Evolutionary conservation across 2,113 vertebrate species (phyloP).

Genomic region (Seriola aureovittata): DNA sequence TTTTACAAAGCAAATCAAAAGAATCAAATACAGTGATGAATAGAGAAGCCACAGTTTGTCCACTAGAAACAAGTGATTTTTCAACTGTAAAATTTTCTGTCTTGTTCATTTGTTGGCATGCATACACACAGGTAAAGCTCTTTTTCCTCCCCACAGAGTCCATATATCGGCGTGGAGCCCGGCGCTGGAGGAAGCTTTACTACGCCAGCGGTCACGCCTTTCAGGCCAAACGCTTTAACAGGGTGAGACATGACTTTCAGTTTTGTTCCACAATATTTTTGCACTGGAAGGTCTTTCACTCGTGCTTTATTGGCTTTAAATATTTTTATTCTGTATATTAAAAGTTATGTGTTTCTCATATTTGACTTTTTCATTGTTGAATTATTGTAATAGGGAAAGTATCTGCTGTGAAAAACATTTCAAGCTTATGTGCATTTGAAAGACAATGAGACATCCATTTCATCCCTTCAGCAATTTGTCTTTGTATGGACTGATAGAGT

Average conservation of each 20-base stretch:
- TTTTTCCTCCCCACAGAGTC: constrained; percentile 87
- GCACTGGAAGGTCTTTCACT: neutral
- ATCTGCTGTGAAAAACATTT: neutral
- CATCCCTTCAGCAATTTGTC: neutral
- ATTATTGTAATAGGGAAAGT: neutral
- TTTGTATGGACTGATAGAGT: neutral
- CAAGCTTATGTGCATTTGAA: neutral
- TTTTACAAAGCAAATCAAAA: no score
- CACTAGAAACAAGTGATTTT: no score
- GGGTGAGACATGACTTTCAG: constrained; percentile 82
- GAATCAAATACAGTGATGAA: no score
- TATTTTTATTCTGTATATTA: neutral
- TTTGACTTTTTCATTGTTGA: neutral
- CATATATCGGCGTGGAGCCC: constrained; percentile 97
- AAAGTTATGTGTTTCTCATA: neutral
- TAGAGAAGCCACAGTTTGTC: no score
- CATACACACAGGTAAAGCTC: neutral
- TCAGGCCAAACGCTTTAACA: constrained; percentile 98
- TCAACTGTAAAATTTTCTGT: no score
- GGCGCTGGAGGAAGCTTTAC: constrained; percentile 98
- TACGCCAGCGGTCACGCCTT: constrained; percentile 98
- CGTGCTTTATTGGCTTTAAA: neutral
- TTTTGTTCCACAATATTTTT: neutral
- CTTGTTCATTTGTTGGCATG: no score
- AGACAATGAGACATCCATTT: neutral